A percentile compares a stretch with the other conserved stretches of the same genome.
These are phyloP conservation scores for Oppia nitens DNA, from an alignment of 1,140 invertebrate genomes.

Conservation along the genomic window DNA sequence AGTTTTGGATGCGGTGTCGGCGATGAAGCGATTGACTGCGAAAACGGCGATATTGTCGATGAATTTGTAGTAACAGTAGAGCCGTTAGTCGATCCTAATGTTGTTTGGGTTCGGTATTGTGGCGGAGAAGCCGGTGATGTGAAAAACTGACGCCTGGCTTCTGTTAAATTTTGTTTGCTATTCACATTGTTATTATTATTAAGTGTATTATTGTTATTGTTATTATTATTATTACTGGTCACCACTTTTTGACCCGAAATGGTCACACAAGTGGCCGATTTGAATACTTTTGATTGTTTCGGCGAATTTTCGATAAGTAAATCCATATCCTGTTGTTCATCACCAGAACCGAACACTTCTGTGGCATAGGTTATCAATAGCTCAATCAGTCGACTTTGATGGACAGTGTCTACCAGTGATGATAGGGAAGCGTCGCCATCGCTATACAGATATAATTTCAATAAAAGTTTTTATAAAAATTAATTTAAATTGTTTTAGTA, in stretches of 20 bases:
- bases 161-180: slow-evolving; percentile 13
- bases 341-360: slow-evolving; percentile 22
- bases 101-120: slow-evolving; percentile 3
- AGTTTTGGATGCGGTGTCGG: background rate
- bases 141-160: slow-evolving; percentile 22
- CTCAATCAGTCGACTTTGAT: slow-evolving; percentile 39
- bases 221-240: too few relatives aligned
- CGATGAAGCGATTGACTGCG: background rate
- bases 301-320: background rate
- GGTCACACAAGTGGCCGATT: slow-evolving; percentile 9
- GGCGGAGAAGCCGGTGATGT: background rate
- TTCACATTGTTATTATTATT: too few relatives aligned
- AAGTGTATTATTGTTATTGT: too few relatives aligned
- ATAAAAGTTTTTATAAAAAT: too few relatives aligned
- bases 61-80: background rate
- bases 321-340: background rate
- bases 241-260: background rate
- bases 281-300: slow-evolving; percentile 1
- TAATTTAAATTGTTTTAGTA: too few relatives aligned
- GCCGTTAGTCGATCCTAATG: too few relatives aligned
- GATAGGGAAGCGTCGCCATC: slow-evolving; percentile 36
- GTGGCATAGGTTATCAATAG: slow-evolving; percentile 34
- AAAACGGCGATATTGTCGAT: background rate
- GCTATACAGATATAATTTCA: slow-evolving; percentile 1
- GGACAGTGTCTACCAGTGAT: slow-evolving; percentile 37